A percentile compares a stretch with the other conserved stretches of the same genome.
phyloP scores from a whole-genome alignment of 2,888 invertebrate genomes.

The Vandiemenella viatica region DNA sequence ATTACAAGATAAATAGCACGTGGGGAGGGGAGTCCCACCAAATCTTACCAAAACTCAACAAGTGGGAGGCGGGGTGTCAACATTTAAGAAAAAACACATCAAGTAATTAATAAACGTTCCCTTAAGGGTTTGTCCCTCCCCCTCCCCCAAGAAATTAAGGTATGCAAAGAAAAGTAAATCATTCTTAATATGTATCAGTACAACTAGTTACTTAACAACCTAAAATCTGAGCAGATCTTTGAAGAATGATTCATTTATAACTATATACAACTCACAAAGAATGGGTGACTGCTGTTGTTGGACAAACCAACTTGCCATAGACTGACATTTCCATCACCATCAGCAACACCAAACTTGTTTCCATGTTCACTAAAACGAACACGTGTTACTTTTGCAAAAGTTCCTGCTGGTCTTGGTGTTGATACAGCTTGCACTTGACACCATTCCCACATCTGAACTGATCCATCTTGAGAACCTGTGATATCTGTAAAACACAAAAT shows the following conservation, averaged over 20 bases:
- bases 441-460: slow-evolving; percentile 97
- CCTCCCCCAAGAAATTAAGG: too few relatives aligned
- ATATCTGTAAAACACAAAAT: slow-evolving; percentile 43
- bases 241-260: neutral
- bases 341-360: slow-evolving; percentile 96
- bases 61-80: too few relatives aligned
- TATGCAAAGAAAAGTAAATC: neutral
- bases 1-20: too few relatives aligned
- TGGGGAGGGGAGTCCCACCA: too few relatives aligned
- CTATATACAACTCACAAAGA: slow-evolving; percentile 56
- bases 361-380: slow-evolving; percentile 94
- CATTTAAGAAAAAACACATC: too few relatives aligned
- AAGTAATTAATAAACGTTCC: too few relatives aligned
- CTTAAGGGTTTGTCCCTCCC: too few relatives aligned
- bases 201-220: neutral
- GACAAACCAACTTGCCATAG: slow-evolving; percentile 84
- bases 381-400: slow-evolving; percentile 87
- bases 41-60: too few relatives aligned
- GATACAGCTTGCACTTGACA: slow-evolving; percentile 83
- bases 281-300: slow-evolving; percentile 59
- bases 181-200: neutral
- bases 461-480: slow-evolving; percentile 90
- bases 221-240: neutral
- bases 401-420: slow-evolving; percentile 81
- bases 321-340: slow-evolving; percentile 91